Evolutionary conservation across 1,140 invertebrate genomes (phyloP), one percentile per base, ranked within the genome.

Genomic region (Tetragnatha versicolor): DNA sequence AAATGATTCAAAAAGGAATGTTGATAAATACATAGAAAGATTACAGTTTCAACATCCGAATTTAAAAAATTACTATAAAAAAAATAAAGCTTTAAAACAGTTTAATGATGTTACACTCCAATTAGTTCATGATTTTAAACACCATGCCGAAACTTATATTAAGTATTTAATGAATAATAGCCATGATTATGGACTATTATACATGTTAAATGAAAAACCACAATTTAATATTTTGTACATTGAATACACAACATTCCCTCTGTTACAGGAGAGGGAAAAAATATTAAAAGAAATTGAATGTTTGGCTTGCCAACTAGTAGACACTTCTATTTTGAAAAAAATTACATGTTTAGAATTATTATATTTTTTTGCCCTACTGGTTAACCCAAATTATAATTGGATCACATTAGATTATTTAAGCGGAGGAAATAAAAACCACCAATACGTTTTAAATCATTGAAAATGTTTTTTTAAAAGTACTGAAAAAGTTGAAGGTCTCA

Each of bases 311-410:
- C 17, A 68, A 20, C 25, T 20, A 12, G 12, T 12, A 7, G 27
- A 27, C 1, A 27, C 45, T 27, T 22, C 20, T 37, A 51, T 22
- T 25, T 10, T 22, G 12, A 35, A 51, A 25, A 70, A 53, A 53
- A 70, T 70, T 3, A 70, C 66, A 2, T 70, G 66, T 17, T 53
- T 70, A 39, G 66, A 70, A 53, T 37, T 70, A 35, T 53, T 70
- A 25, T 70, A 70, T 53, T 70, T 70, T 53, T 70, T n/a, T 37
- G 66, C 66, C 14, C 37, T 70, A 53, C n/a, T 70, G 27, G 49
- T 70, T 14, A 70, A 70, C 37, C 66, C 66, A 0, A 22, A 33
- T 3, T 53, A 14, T 14, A 70, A 70, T 53, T 70, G 66, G 66
- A n/a, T 70, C 6, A 53, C 37, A 9, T 35, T 70, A 12, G 66